Evolutionary conservation across 1,140 invertebrate genomes (phyloP).

Genomic region (Chrysomallon squamiferum): DNA sequence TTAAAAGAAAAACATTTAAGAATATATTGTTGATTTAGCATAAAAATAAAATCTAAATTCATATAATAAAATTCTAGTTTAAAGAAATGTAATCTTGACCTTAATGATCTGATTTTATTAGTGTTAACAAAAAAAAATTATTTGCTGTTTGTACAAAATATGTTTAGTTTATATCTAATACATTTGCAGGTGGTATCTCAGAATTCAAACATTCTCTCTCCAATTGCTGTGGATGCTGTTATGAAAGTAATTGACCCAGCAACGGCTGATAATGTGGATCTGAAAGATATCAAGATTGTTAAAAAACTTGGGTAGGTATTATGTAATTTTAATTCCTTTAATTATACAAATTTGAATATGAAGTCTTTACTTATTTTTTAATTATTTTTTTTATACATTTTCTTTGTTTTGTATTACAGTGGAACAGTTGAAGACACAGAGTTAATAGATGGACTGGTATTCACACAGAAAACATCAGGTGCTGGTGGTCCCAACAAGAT

Average conservation of each 20-base stretch:
- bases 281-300: conserved; percentile 91
- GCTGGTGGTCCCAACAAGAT: conserved; percentile 90
- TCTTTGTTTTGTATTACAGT: conserved; percentile 36
- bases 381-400: conserved; percentile 10
- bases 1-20: too few relatives aligned
- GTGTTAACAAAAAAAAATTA: too few relatives aligned
- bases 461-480: conserved; percentile 88
- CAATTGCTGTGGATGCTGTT: conserved; percentile 97
- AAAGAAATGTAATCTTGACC: too few relatives aligned
- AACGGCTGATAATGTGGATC: conserved; percentile 74
- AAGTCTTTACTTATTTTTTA: too few relatives aligned
- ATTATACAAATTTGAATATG: too few relatives aligned
- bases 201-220: conserved; percentile 91
- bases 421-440: conserved; percentile 98
- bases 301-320: conserved; percentile 82
- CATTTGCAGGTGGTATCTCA: conserved; percentile 86
- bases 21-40: too few relatives aligned
- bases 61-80: too few relatives aligned
- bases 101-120: too few relatives aligned
- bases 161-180: conserved; percentile 6
- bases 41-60: too few relatives aligned
- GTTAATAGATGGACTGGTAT: conserved; percentile 92
- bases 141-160: too few relatives aligned
- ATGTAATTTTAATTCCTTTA: too few relatives aligned
- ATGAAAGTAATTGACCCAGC: conserved; percentile 80